phyloP scores from a whole-genome alignment of 35 echinoderm and acorn worm genomes.

The Apostichopus californicus region DNA sequence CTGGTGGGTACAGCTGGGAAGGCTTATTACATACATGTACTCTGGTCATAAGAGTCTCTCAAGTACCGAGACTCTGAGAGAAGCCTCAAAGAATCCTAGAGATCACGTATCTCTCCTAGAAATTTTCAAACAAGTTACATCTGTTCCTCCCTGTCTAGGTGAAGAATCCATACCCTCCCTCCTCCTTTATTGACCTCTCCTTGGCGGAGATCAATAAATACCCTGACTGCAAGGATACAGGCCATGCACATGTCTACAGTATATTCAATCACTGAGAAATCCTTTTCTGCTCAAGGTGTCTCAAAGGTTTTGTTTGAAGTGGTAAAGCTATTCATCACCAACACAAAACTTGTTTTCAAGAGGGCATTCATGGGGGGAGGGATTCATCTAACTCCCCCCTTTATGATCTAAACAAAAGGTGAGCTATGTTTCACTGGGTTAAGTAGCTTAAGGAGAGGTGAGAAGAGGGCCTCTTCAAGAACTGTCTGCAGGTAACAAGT shows the following conservation, averaged over 20 bases:
- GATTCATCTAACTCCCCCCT: neutral
- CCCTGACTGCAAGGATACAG: too few relatives aligned
- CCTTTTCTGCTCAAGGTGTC: neutral
- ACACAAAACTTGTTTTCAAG: conserved; percentile 21
- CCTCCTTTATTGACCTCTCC: neutral
- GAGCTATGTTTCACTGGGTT: neutral
- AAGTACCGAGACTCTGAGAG: neutral
- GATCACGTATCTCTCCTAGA: neutral
- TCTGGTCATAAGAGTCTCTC: neutral
- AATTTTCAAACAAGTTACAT: conserved; percentile 13
- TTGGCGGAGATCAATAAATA: neutral
- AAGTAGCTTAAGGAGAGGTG: neutral
- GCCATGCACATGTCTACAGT: too few relatives aligned
- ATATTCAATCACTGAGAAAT: neutral
- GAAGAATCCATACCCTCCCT: conserved; percentile 2
- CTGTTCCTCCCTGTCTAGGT: neutral
- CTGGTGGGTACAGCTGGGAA: neutral
- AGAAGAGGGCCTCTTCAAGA: too few relatives aligned
- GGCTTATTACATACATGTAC: neutral
- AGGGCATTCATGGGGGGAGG: neutral
- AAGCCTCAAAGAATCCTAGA: neutral
- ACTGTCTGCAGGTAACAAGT: too few relatives aligned
- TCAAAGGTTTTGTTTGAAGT: neutral
- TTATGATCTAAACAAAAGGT: conserved; percentile 8
- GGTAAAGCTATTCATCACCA: neutral